Percentiles rank a stretch among this genome's conserved stretches.
Conservation (phyloP, 1,140 invertebrate genomes). For the Drosophila obscura region DNA sequence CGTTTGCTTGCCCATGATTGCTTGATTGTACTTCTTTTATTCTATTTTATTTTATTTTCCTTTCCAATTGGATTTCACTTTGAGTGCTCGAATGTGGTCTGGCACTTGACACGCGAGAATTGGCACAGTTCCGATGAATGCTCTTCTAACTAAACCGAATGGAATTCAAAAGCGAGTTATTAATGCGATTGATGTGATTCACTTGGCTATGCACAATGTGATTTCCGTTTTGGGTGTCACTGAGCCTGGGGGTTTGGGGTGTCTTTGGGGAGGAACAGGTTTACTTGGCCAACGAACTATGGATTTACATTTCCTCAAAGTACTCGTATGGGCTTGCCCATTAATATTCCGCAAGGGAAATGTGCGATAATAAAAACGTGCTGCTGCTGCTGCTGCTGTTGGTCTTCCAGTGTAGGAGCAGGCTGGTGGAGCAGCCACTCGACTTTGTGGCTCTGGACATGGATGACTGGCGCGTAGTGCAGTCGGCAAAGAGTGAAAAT, state of each 20-base stretch:
- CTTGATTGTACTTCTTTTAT: constrained; percentile 13
- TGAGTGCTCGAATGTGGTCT: not conserved
- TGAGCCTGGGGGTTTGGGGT: not conserved
- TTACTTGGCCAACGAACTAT: constrained; percentile 69
- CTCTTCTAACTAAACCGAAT: constrained; percentile 23
- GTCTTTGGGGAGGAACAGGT: constrained; percentile 16
- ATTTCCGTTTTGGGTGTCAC: constrained; percentile 27
- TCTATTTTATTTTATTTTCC: constrained; percentile 11
- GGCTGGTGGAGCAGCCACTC: too few relatives aligned
- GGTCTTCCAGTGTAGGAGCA: too few relatives aligned
- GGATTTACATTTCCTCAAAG: constrained; percentile 57
- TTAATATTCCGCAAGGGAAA: constrained; percentile 66
- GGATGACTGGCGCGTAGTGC: constrained; percentile 46
- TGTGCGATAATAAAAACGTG: constrained; percentile 80
- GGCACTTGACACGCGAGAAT: constrained; percentile 22
- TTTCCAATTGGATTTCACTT: constrained; percentile 26
- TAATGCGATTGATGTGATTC: not conserved
- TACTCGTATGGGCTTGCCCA: constrained; percentile 29
- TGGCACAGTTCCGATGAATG: constrained; percentile 28
- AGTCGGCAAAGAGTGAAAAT: constrained; percentile 63
- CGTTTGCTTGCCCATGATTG: constrained; percentile 42
- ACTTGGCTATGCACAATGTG: constrained; percentile 49
- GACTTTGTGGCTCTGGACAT: constrained; percentile 16
- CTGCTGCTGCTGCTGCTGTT: constrained; percentile 20
- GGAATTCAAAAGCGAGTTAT: constrained; percentile 28